Evolutionary conservation across 2,888 invertebrate species (phyloP).

Genomic region (Reticulitermes lucifugus): DNA sequence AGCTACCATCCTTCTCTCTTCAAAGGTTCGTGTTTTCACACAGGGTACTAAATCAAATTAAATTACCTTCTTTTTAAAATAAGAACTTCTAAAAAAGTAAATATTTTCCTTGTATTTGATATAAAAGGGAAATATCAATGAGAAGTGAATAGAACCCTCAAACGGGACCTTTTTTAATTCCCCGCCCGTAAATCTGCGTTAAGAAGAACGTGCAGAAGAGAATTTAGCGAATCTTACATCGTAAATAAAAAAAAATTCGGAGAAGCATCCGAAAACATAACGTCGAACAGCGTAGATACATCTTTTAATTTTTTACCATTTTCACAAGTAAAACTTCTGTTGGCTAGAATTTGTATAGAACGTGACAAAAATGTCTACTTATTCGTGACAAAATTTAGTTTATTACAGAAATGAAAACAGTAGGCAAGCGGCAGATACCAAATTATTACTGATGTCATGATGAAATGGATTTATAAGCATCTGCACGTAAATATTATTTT

Average conservation of each 20-base stretch:
- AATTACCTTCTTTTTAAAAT: background rate
- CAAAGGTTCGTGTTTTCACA: too few species aligned
- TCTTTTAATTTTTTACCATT: too few species aligned
- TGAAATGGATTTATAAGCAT: too few species aligned
- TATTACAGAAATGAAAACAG: too few species aligned
- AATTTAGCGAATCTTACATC: background rate
- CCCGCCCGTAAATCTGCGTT: background rate
- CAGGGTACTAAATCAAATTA: background rate
- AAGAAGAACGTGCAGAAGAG: background rate
- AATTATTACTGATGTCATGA: too few species aligned
- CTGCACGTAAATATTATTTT: too few species aligned
- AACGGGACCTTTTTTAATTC: background rate
- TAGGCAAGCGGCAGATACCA: too few species aligned
- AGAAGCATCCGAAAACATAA: background rate
- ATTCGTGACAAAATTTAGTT: too few species aligned
- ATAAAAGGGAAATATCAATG: background rate
- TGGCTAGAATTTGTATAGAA: too few species aligned
- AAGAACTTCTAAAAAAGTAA: conserved; percentile 5
- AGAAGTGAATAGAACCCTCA: background rate
- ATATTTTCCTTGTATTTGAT: background rate
- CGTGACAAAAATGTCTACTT: too few species aligned
- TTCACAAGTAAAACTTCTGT: too few species aligned
- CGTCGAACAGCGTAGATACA: background rate
- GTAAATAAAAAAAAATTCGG: background rate
- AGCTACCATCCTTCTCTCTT: too few species aligned